phyloP scores from a whole-genome alignment of 1,140 invertebrate species.

The Drosophila insularis region DNA sequence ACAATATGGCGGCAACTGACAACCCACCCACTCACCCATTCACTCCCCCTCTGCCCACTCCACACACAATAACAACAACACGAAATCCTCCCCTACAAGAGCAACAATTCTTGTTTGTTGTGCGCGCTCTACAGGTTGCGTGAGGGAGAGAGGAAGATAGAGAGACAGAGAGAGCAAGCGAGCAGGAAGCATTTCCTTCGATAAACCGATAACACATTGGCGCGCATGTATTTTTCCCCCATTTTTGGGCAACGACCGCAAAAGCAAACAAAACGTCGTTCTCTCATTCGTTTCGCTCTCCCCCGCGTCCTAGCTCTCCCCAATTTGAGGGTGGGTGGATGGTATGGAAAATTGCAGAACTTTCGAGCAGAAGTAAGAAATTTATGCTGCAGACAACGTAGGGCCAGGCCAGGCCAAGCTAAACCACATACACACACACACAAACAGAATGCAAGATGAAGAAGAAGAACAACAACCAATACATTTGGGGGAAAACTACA shows the following conservation, averaged over 20 bases:
- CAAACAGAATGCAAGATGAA: too few species aligned
- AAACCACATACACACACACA: conserved; percentile 10
- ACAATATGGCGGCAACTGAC: conserved; percentile 69
- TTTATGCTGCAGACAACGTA: conserved; percentile 44
- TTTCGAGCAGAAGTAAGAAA: conserved; percentile 43
- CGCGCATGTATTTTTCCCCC: conserved; percentile 62
- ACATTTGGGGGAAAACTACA: conserved; percentile 19
- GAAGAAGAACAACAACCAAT: conserved; percentile 19
- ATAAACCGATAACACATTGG: conserved; percentile 46
- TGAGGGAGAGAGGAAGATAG: conserved; percentile 38
- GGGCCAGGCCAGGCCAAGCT: conserved; percentile 9
- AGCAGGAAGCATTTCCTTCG: conserved; percentile 8
- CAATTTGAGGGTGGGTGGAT: conserved; percentile 5
- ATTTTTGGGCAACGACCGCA: conserved; percentile 72
- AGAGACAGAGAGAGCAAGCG: conserved; percentile 42
- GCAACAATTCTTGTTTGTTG: conserved; percentile 59
- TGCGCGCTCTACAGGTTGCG: conserved; percentile 57
- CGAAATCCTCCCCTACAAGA: conserved; percentile 36
- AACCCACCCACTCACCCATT: conserved; percentile 40
- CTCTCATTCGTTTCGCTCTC: conserved; percentile 7
- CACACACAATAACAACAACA: conserved; percentile 20
- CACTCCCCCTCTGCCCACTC: conserved; percentile 9
- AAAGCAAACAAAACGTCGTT: conserved; percentile 52
- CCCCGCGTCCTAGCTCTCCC: neutral
- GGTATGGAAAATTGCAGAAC: conserved; percentile 45